phyloP scores from a whole-genome alignment of 2,113 vertebrate genomes.

The Myiozetetes cayanensis region DNA sequence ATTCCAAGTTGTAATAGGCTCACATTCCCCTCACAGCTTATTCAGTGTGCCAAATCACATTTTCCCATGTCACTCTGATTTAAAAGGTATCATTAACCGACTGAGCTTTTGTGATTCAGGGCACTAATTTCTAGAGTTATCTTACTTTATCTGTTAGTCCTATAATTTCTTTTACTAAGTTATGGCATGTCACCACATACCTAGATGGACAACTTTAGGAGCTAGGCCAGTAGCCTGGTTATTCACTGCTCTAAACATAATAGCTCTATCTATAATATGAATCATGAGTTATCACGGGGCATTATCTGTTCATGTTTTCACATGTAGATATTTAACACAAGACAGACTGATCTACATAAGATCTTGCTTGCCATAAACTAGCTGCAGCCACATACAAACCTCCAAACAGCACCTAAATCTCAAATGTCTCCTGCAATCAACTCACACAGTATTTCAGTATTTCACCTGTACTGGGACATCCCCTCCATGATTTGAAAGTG shows the following conservation, averaged over 20 bases:
- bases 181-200: neutral
- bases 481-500: neutral
- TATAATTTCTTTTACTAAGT: neutral
- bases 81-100: neutral
- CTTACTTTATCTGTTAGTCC: neutral
- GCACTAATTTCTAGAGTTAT: neutral
- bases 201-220: neutral
- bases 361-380: neutral
- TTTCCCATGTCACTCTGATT: neutral
- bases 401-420: neutral
- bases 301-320: neutral
- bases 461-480: neutral
- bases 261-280: neutral
- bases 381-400: neutral
- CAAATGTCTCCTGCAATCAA: neutral
- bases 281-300: neutral
- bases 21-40: neutral
- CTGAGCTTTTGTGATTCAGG: neutral
- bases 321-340: neutral
- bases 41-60: neutral
- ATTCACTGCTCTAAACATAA: neutral
- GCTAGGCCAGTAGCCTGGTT: neutral
- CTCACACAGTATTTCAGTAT: neutral
- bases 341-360: neutral
- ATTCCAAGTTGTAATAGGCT: neutral